Evolutionary conservation across 2,797 vertebrate species (phyloP).

Genomic region (Propithecus perrieri): DNA sequence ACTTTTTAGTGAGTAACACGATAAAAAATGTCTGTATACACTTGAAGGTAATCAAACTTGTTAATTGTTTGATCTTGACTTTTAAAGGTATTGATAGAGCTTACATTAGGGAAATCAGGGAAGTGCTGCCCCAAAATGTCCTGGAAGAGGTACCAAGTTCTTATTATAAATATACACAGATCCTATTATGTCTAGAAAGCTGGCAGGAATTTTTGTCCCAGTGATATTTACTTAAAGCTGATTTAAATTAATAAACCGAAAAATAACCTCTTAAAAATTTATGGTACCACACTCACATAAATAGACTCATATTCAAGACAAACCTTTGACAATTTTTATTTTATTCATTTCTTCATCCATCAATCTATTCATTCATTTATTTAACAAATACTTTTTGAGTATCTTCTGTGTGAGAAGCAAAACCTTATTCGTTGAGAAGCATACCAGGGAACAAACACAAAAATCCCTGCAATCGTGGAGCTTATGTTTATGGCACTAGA

Average conservation of each 20-base stretch:
- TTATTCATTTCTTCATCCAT: background rate
- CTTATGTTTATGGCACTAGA: background rate
- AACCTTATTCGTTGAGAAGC: background rate
- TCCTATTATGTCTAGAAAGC: background rate
- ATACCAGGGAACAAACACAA: background rate
- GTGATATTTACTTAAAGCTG: conserved; percentile 31
- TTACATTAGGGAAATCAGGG: background rate
- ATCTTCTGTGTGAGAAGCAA: background rate
- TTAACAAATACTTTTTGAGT: background rate
- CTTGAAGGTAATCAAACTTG: background rate
- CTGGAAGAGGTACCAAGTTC: background rate
- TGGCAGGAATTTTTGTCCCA: background rate
- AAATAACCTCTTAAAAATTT: background rate
- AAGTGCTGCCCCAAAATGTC: background rate
- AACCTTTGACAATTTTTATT: conserved; percentile 7
- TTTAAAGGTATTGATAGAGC: background rate
- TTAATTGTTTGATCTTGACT: background rate
- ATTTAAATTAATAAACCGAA: background rate
- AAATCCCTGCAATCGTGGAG: background rate
- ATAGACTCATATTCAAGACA: background rate
- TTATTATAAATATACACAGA: background rate
- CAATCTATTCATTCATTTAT: background rate
- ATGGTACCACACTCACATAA: background rate
- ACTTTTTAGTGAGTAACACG: background rate
- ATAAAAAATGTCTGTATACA: background rate